A percentile compares a stretch with the other conserved stretches of the same genome.
phyloP scores from a whole-genome alignment of 2,113 vertebrate genomes.

The Trachemys scripta region DNA sequence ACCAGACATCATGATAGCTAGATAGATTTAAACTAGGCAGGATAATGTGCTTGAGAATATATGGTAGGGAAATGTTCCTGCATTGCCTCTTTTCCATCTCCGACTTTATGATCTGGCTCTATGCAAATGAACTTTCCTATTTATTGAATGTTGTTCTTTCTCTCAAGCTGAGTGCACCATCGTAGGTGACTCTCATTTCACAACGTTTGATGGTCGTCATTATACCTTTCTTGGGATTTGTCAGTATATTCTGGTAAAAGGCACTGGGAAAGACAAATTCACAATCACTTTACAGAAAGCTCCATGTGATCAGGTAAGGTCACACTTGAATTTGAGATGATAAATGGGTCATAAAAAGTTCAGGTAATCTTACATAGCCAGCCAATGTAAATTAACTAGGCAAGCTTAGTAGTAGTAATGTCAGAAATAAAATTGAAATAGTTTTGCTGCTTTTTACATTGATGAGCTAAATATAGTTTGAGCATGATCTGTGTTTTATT shows the following conservation, averaged over 20 bases:
- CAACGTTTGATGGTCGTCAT: constrained; percentile 95
- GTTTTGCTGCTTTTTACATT: neutral
- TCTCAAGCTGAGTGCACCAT: constrained; percentile 91
- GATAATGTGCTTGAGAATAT: neutral
- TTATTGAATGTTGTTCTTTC: neutral
- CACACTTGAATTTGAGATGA: neutral
- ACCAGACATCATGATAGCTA: neutral
- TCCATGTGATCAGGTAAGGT: constrained; percentile 90
- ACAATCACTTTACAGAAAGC: constrained; percentile 92
- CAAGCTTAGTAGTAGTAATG: constrained; percentile 10
- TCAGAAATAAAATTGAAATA: neutral
- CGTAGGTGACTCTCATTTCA: constrained; percentile 92
- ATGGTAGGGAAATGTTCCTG: neutral
- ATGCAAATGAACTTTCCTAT: neutral
- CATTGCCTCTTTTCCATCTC: neutral
- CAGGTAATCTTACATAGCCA: neutral
- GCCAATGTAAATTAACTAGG: neutral
- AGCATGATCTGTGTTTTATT: neutral
- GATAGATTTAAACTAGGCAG: neutral
- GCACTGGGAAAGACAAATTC: constrained; percentile 90
- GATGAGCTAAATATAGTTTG: neutral
- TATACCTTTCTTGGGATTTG: constrained; percentile 94
- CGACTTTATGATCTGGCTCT: neutral
- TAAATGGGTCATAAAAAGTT: neutral
- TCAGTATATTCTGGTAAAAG: constrained; percentile 95